Percentiles rank a stretch among this genome's conserved stretches.
Conservation (phyloP, 2,113 vertebrate species). For the Rallus limicola region DNA sequence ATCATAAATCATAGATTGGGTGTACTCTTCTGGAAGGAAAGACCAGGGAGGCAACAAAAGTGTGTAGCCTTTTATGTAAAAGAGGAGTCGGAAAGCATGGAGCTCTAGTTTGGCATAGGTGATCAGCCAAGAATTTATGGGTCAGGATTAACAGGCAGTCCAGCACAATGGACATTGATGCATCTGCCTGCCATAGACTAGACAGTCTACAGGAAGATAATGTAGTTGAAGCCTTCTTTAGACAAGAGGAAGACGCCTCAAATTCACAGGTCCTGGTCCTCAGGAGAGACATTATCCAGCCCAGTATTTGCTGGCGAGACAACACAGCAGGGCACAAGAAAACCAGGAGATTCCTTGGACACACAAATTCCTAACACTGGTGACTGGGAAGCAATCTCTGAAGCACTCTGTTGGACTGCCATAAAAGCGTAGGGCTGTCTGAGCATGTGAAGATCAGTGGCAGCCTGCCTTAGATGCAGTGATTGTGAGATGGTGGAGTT, state of each 20-base stretch:
- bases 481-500: background rate
- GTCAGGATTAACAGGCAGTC: background rate
- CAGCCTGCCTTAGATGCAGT: background rate
- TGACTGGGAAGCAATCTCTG: background rate
- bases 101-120: background rate
- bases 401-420: background rate
- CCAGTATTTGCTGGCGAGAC: background rate
- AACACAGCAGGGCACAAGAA: accelerated
- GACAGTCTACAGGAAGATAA: background rate
- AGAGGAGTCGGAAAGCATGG: background rate
- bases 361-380: background rate
- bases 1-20: background rate
- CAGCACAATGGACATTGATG: background rate
- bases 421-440: background rate
- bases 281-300: accelerated
- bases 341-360: background rate
- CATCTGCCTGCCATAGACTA: background rate
- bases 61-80: background rate
- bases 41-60: background rate
- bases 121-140: background rate
- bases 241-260: background rate
- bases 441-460: background rate
- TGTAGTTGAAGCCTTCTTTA: background rate
- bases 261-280: background rate
- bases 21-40: background rate